Percentiles rank a stretch among this genome's conserved stretches.
These are phyloP conservation scores for Lytechinus variegatus DNA, from an alignment of 35 echinoderm and acorn worm species.

Conservation along the genomic window DNA sequence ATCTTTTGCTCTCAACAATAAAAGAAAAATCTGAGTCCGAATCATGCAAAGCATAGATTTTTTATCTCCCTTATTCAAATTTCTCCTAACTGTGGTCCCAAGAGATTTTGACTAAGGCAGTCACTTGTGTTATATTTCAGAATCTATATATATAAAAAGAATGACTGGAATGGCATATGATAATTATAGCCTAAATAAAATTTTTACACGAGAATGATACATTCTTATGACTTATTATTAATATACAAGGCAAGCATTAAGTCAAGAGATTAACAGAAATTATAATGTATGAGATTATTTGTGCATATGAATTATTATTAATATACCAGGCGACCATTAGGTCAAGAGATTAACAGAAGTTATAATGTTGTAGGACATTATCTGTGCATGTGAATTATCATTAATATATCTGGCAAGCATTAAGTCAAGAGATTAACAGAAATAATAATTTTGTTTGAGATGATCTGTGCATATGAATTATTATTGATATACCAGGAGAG, in stretches of 20 bases:
- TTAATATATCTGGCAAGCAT: constrained; percentile 13
- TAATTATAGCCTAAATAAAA: no score
- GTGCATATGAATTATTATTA: background rate
- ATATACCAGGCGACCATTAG: constrained; percentile 33
- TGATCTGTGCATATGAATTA: background rate
- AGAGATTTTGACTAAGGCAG: no score
- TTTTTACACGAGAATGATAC: background rate
- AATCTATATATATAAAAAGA: no score
- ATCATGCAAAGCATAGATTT: no score
- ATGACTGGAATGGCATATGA: no score
- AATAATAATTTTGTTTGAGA: background rate
- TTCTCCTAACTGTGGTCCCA: no score
- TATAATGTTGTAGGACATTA: background rate
- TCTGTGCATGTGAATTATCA: background rate
- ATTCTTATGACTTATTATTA: background rate
- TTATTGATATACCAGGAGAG: constrained; percentile 32
- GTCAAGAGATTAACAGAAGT: background rate
- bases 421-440: constrained; percentile 36
- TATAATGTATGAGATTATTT: background rate
- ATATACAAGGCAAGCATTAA: constrained; percentile 7
- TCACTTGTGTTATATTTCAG: no score
- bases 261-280: background rate
- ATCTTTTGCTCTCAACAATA: no score
- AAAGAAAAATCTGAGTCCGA: no score
- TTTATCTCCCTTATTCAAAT: no score